Evolutionary conservation across 2,888 invertebrate species (phyloP), one percentile per base, ranked within the genome.

Genomic region (Ceraclea dissimilis): DNA sequence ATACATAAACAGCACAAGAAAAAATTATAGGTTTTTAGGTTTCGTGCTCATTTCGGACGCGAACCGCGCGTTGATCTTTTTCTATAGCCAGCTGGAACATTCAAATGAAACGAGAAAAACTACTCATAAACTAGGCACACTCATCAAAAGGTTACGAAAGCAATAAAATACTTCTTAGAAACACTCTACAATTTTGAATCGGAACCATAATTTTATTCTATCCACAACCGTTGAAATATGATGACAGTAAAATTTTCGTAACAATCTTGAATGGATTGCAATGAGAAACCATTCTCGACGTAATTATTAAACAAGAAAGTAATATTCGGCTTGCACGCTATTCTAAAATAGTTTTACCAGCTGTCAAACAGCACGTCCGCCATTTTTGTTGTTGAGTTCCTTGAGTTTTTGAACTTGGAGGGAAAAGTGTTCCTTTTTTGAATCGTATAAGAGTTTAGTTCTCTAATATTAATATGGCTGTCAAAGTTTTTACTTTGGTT

Each of bases 361-460:
- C 18, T 48, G 53, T 53, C 53, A 53, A 53, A 48, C 47, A 21
- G 17, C 53, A 53, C 53, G 53, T 53, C 31, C n/a, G 13, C 53
- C 53, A 33, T 33, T 22, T 53, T 47, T n/a, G 47, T 34, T 33
- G 39, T 51, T 39, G 33, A 31, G 51, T 51, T 26, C 31, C 2
- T 43, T 5, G 13, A 4, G 17, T 16, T 43, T 13, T 10, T 19
- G 11, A 18, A 18, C 26, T 16, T 26, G 19, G 19, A 39, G 18
- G 34, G 43, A n/a, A 11, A 21, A 16, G 34, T 18, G 26, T 46
- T 52, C 31, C 17, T 1, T 22, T 47, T 53, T 53, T n/a, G 18
- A 47, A 48, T 16, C 8, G 19, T n/a, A n/a, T n/a, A 17, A 43
- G 43, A 18, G 19, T 46, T 46, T 46, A 19, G 46, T 46, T 19